Percentiles rank a stretch among this genome's conserved stretches.
Conservation (phyloP, 2,113 vertebrate genomes). For the Erythrocercus mccallii region DNA sequence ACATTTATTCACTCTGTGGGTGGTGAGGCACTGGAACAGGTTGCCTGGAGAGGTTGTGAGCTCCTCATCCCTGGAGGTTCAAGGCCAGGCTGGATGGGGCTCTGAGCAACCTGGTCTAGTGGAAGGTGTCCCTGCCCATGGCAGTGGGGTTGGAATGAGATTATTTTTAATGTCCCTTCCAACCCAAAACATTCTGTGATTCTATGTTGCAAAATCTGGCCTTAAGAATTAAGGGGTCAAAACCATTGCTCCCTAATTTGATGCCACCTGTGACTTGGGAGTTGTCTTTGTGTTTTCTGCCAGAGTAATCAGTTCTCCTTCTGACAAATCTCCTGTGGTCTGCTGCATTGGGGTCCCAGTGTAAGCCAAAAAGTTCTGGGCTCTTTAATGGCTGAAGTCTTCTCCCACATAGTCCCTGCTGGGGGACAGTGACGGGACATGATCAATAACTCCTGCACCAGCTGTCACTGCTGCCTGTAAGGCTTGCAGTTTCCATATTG, state of each 20-base stretch:
- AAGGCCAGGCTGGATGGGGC: neutral
- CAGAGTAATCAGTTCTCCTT: neutral
- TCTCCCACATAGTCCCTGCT: constrained; percentile 22
- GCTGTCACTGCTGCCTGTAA: constrained; percentile 58
- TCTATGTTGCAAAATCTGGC: neutral
- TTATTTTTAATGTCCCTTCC: neutral
- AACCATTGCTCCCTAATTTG: neutral
- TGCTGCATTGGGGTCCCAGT: neutral
- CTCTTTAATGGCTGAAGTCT: constrained; percentile 27
- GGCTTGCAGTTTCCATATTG: constrained; percentile 62
- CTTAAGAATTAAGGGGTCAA: neutral
- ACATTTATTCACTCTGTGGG: neutral
- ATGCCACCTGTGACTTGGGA: neutral
- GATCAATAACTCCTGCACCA: constrained; percentile 57
- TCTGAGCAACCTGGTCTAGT: neutral
- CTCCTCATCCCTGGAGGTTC: neutral
- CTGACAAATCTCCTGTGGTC: neutral
- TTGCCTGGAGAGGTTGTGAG: neutral
- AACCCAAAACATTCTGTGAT: neutral
- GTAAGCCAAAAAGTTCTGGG: neutral
- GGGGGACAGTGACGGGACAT: constrained; percentile 32
- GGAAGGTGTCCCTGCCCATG: neutral
- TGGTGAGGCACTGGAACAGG: neutral
- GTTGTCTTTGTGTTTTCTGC: neutral
- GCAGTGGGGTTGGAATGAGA: neutral